Evolutionary conservation across 2,113 vertebrate species (phyloP).

Genomic region (Embiotoca jacksoni): DNA sequence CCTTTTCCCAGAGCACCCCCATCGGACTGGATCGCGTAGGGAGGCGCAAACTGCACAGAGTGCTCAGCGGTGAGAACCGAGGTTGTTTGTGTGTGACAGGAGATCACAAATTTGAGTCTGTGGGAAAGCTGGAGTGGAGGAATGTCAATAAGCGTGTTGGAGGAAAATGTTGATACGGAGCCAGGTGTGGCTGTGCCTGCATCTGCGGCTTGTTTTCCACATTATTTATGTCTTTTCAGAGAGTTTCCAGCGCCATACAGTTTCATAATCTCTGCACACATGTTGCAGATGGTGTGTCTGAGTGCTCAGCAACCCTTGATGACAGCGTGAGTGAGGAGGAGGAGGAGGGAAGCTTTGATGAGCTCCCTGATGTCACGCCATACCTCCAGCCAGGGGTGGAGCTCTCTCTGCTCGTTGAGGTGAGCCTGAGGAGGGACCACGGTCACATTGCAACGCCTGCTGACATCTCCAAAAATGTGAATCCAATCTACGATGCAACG

Average conservation of each 20-base stretch:
- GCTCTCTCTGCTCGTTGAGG: conserved; percentile 95
- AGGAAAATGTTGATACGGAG: conserved; percentile 22
- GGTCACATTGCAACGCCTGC: conserved; percentile 23
- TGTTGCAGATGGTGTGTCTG: conserved; percentile 86
- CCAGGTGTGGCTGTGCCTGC: conserved; percentile 19
- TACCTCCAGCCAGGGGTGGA: conserved; percentile 94
- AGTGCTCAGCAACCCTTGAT: conserved; percentile 87
- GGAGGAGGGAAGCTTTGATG: conserved; percentile 94
- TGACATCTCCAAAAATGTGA: conserved; percentile 12
- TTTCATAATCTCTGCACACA: conserved; percentile 7
- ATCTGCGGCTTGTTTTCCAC: conserved; percentile 35
- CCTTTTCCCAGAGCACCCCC: conserved; percentile 95
- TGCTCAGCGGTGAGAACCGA: conserved; percentile 89
- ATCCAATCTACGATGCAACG: conserved; percentile 23
- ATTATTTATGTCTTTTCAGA: not conserved
- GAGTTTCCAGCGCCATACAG: not conserved
- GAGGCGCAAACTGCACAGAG: conserved; percentile 86
- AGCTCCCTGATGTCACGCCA: conserved; percentile 89
- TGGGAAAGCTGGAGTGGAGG: conserved; percentile 43
- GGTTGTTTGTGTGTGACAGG: conserved; percentile 23
- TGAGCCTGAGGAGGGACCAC: conserved; percentile 67
- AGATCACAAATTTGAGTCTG: conserved; percentile 17
- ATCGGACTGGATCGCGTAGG: conserved; percentile 94
- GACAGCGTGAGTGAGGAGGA: conserved; percentile 97
- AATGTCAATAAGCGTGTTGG: conserved; percentile 49